Conservation (phyloP, 2,113 vertebrate species). For the Melanotaenia duboulayi region DNA sequence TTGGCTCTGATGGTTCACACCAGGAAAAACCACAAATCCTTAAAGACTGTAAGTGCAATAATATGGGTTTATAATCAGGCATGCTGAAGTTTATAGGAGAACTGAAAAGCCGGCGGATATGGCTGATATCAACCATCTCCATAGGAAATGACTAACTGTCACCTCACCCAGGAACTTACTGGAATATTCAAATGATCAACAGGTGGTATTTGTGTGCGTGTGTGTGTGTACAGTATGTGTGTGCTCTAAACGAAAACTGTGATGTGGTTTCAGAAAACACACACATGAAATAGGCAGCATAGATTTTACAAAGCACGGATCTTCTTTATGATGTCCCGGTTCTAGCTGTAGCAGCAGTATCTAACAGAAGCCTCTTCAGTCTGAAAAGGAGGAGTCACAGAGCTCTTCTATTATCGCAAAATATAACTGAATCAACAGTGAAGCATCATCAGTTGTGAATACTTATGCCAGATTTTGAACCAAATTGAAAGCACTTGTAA, state of each 20-base stretch:
- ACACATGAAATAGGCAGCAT: background rate
- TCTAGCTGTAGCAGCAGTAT: slow-evolving; percentile 6
- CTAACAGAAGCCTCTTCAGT: slow-evolving; percentile 17
- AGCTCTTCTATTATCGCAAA: no score
- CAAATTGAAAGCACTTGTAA: no score
- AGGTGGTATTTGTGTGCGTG: slow-evolving; percentile 52
- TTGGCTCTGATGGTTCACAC: slow-evolving; percentile 33
- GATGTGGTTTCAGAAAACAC: slow-evolving; percentile 22
- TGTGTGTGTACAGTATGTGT: background rate
- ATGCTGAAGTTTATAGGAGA: slow-evolving; percentile 2
- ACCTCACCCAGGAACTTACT: slow-evolving; percentile 60
- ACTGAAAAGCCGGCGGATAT: slow-evolving; percentile 1
- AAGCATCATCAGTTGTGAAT: no score
- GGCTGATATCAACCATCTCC: slow-evolving; percentile 39
- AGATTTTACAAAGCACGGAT: slow-evolving; percentile 4
- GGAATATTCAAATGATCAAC: slow-evolving; percentile 69
- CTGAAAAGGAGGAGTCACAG: slow-evolving; percentile 31
- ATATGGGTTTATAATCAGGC: slow-evolving; percentile 9
- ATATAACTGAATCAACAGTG: no score
- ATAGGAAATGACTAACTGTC: slow-evolving; percentile 57
- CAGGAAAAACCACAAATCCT: slow-evolving; percentile 45
- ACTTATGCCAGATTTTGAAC: no score
- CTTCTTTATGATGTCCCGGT: background rate
- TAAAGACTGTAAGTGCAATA: background rate
- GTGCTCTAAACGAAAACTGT: slow-evolving; percentile 10